Evolutionary conservation across 2,113 vertebrate species (phyloP).

Genomic region (Antechinus flavipes): DNA sequence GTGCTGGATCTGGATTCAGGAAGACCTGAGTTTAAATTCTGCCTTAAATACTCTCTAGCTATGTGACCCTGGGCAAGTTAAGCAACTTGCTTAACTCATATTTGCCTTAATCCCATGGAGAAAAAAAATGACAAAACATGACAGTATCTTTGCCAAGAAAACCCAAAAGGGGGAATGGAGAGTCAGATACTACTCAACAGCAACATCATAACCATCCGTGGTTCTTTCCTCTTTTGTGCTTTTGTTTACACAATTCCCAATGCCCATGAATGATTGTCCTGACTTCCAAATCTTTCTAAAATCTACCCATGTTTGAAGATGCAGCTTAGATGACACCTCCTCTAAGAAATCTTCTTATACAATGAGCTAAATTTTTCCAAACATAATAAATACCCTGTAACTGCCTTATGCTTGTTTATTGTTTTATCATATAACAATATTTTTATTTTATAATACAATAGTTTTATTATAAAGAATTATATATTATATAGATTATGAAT

Average conservation of each 20-base stretch:
- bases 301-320: not conserved
- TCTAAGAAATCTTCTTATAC: not conserved
- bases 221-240: not conserved
- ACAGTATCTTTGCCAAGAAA: not conserved
- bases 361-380: not conserved
- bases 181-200: not conserved
- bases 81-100: not conserved
- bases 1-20: not conserved
- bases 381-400: not conserved
- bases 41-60: not conserved
- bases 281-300: not conserved
- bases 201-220: not conserved
- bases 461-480: not conserved
- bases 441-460: not conserved
- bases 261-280: not conserved
- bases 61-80: not conserved
- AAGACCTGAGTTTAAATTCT: not conserved
- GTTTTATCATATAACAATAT: not conserved
- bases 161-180: not conserved
- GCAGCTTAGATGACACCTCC: not conserved
- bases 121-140: not conserved
- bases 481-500: not conserved
- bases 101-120: not conserved
- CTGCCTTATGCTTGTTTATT: not conserved
- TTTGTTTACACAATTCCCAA: not conserved